phyloP scores from a whole-genome alignment of 35 echinoderm and acorn worm genomes.

The Acanthaster planci region DNA sequence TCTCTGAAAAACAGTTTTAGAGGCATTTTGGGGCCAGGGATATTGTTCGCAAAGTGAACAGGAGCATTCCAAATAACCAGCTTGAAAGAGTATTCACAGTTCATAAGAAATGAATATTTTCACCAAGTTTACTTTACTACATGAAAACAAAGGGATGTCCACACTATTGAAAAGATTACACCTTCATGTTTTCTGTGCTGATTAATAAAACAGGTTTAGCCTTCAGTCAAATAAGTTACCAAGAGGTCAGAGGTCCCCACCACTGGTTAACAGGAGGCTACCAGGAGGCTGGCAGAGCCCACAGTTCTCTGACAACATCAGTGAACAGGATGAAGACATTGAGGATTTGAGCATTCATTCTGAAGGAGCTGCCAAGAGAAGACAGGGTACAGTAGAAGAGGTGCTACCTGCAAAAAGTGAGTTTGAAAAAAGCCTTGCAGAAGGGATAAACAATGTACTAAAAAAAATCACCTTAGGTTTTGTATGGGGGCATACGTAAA shows the following conservation, averaged over 20 bases:
- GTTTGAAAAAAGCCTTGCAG: not conserved
- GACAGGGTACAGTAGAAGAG: not conserved
- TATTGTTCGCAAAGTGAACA: too few relatives aligned
- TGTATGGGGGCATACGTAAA: too few relatives aligned
- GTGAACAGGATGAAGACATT: not conserved
- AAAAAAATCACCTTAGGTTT: too few relatives aligned
- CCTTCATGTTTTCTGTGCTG: not conserved
- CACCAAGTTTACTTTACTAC: too few relatives aligned
- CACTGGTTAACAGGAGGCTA: not conserved
- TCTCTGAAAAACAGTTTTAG: too few relatives aligned
- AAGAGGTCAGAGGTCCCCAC: constrained; percentile 29
- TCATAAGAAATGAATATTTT: too few relatives aligned
- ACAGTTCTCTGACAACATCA: constrained; percentile 13
- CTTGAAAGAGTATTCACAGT: too few relatives aligned
- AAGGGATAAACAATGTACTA: too few relatives aligned
- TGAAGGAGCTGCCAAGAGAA: not conserved
- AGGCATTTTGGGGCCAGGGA: too few relatives aligned
- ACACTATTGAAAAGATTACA: too few relatives aligned
- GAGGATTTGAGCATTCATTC: not conserved
- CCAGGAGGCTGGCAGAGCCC: constrained; percentile 27
- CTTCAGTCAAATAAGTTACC: not conserved
- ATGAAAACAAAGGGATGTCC: too few relatives aligned
- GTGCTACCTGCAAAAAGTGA: not conserved
- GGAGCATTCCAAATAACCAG: too few relatives aligned
- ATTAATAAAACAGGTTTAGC: not conserved